These are phyloP conservation scores for Drosophila parvula DNA, from an alignment of 1,140 invertebrate genomes.

Conservation along the genomic window DNA sequence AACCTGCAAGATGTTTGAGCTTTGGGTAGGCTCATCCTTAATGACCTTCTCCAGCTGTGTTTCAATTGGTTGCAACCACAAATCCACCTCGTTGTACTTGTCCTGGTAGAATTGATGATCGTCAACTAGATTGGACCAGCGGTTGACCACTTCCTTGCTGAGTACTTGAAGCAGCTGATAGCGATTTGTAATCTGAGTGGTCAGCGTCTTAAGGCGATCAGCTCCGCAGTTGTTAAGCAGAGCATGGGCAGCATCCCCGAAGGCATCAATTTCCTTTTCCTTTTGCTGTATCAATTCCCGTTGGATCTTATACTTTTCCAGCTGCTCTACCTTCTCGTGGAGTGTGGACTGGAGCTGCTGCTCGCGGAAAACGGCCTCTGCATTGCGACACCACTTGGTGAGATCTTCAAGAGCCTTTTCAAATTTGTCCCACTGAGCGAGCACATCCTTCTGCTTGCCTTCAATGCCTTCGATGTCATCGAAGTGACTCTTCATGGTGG, in stretches of 20 bases:
- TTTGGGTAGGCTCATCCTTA: constrained; percentile 85
- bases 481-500: constrained; percentile 87
- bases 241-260: constrained; percentile 95
- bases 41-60: constrained; percentile 89
- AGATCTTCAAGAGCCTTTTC: constrained; percentile 91
- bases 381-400: constrained; percentile 92
- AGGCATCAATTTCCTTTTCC: constrained; percentile 93
- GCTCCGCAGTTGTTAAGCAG: constrained; percentile 93
- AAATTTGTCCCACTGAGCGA: constrained; percentile 94
- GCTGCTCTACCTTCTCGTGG: constrained; percentile 91
- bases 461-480: constrained; percentile 87
- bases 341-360: constrained; percentile 92
- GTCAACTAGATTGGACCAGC: constrained; percentile 93
- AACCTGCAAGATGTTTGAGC: constrained; percentile 88
- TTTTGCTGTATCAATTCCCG: constrained; percentile 90
- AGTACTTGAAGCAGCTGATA: constrained; percentile 93
- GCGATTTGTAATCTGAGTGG: constrained; percentile 94
- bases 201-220: constrained; percentile 93
- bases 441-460: constrained; percentile 89
- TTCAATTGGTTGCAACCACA: constrained; percentile 92
- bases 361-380: constrained; percentile 93
- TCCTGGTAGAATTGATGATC: constrained; percentile 93
- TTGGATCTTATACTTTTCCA: constrained; percentile 90
- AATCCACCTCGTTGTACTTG: constrained; percentile 89
- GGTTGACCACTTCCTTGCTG: constrained; percentile 94